Evolutionary conservation across 1,140 invertebrate genomes (phyloP), one percentile per base, ranked within the genome.

Genomic region (Drosophila pandora): DNA sequence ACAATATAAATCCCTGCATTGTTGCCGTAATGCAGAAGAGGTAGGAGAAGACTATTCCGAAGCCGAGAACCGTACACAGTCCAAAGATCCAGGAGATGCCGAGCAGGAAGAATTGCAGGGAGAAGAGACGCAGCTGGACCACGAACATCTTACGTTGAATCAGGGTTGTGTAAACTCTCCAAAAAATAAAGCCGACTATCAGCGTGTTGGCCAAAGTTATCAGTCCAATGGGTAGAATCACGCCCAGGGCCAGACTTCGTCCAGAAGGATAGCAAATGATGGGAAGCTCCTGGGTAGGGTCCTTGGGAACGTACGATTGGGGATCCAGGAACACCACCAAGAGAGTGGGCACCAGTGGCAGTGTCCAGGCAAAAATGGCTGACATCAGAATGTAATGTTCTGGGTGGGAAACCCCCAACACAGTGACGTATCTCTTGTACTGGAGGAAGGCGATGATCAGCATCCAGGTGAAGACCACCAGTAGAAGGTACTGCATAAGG

Each of bases 391-490:
- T 93, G 73, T 94, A 94, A 62, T 93, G 92, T 2, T 89, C 89
- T 6, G 93, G 93, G 25, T 93, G 91, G 22, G 87, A 80, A 2
- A 92, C 92, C 3, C 94, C 94, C 9, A 95, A 89, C 3, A 95
- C 94, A 47, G 92, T 90, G 0, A 95, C 94, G 73, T 94, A 95
- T 58, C 94, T 91, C 58, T 94, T 92, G 81, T 94, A 95, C 88
- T 95, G 94, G 52, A 95, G 87, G 49, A 93, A 81, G 3, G 94
- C 94, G 3, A 94, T 94, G n/a, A 95, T 93, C 8, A 95, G 75
- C 94, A 95, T 95, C 94, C 94, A 95, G 77, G 93, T 93, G 75
- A 95, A 95, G 69, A 94, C 93, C 2, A 94, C 92, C 28, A 95
- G 72, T 32, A 95, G 92, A 6, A 94, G 92, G 79, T 95, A 95